phyloP scores from a whole-genome alignment of 2,888 invertebrate species.

The Acrobasis suavella region DNA sequence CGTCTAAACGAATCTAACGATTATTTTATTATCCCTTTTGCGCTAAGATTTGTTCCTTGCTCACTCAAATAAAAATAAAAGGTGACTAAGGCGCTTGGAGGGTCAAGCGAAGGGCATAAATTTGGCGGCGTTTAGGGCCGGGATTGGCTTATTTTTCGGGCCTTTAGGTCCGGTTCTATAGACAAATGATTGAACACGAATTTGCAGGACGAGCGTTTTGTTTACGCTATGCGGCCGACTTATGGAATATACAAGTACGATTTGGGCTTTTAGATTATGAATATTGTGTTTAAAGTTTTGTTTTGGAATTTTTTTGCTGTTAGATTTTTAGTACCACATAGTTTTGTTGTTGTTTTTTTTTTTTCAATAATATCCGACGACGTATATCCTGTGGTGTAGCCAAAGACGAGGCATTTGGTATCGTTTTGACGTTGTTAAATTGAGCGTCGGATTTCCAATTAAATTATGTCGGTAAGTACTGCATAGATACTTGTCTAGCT shows the following conservation, averaged over 20 bases:
- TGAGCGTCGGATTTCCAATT: too few relatives aligned
- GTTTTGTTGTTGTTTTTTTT: too few relatives aligned
- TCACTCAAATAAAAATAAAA: constrained; percentile 83
- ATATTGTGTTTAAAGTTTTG: neutral
- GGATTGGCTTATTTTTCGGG: constrained; percentile 75
- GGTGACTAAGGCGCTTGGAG: constrained; percentile 77
- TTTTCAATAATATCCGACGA: too few relatives aligned
- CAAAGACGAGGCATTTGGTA: neutral
- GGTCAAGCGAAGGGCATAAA: constrained; percentile 76
- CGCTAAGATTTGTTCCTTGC: constrained; percentile 83
- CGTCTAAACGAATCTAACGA: constrained; percentile 83
- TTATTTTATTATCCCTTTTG: constrained; percentile 82
- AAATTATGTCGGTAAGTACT: too few relatives aligned
- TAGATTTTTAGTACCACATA: neutral
- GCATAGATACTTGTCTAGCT: too few relatives aligned
- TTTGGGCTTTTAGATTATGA: neutral
- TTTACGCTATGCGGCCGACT: constrained; percentile 22
- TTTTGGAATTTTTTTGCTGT: neutral
- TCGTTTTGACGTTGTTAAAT: too few relatives aligned
- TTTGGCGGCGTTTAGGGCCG: constrained; percentile 68
- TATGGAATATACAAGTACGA: neutral
- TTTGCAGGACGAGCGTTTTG: constrained; percentile 26
- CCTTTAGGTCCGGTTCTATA: constrained; percentile 58
- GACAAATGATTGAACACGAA: constrained; percentile 36
- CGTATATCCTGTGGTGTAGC: too few relatives aligned